Conservation (phyloP, 2,797 vertebrate genomes). For the Galaxias olidus region DNA sequence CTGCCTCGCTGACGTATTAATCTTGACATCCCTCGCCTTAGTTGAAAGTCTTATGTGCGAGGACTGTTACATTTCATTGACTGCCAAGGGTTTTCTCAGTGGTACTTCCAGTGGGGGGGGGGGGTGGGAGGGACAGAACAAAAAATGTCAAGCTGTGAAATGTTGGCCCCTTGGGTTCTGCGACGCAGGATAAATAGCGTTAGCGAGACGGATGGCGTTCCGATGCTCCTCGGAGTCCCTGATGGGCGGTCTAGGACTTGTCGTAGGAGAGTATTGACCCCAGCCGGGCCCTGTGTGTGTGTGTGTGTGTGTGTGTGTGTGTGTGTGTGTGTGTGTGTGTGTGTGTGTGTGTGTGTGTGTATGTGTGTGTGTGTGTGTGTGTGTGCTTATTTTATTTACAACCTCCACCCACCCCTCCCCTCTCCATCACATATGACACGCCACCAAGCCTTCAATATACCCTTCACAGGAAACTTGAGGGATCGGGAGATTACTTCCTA, state of each 20-base stretch:
- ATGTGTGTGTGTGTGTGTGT: no score
- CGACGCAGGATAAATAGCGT: slow-evolving; percentile 42
- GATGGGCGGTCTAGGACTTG: slow-evolving; percentile 59
- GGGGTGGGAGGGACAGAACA: slow-evolving; percentile 6
- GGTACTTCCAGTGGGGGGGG: slow-evolving; percentile 32
- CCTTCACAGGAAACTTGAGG: slow-evolving; percentile 36
- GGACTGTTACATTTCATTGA: slow-evolving; percentile 49
- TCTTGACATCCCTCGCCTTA: slow-evolving; percentile 60
- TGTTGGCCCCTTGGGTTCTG: slow-evolving; percentile 17
- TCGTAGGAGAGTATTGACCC: slow-evolving; percentile 57
- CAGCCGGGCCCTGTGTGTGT: slow-evolving; percentile 34
- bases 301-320: slow-evolving; percentile 19
- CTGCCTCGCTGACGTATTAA: slow-evolving; percentile 65
- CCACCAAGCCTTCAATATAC: slow-evolving; percentile 17
- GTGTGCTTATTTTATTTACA: slow-evolving; percentile 55
- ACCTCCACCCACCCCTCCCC: no score
- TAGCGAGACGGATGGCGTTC: slow-evolving; percentile 44
- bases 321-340: slow-evolving; percentile 9
- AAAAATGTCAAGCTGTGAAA: slow-evolving; percentile 4
- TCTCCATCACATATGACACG: slow-evolving; percentile 52
- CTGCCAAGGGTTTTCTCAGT: slow-evolving; percentile 63
- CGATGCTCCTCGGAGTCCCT: slow-evolving; percentile 31
- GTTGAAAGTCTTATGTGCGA: slow-evolving; percentile 25
- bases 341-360: no score
- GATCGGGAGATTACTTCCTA: slow-evolving; percentile 3